Conservation (phyloP, 2,888 invertebrate genomes). For the Protodeltote pygarga region DNA sequence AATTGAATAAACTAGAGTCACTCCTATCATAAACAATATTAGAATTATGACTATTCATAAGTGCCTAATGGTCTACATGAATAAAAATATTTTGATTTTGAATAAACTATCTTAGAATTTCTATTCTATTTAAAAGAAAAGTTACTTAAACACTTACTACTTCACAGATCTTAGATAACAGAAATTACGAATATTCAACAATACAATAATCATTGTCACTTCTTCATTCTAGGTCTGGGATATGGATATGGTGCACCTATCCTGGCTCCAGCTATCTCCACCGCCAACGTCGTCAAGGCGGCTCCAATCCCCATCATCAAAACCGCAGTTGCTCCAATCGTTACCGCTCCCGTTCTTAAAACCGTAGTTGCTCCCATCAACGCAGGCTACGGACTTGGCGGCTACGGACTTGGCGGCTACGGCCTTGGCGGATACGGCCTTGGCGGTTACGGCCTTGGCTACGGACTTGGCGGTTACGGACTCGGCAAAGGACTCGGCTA, state of each 20-base stretch:
- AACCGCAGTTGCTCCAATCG: slow-evolving; percentile 62
- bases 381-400: slow-evolving; percentile 13
- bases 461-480: slow-evolving; percentile 16
- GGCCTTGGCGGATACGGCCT: background rate
- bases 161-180: no score
- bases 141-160: no score
- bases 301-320: slow-evolving; percentile 72
- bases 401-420: slow-evolving; percentile 5
- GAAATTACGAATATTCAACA: no score
- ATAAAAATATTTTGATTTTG: slow-evolving; percentile 29
- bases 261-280: slow-evolving; percentile 69
- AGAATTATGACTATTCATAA: no score
- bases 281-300: slow-evolving; percentile 69
- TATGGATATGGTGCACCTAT: slow-evolving; percentile 23
- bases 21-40: no score
- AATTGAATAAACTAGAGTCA: no score
- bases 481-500: background rate
- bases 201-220: no score
- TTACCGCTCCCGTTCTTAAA: slow-evolving; percentile 59
- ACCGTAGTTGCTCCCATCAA: slow-evolving; percentile 48
- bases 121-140: no score
- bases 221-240: slow-evolving; percentile 42
- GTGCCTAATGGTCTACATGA: no score
- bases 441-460: slow-evolving; percentile 11
- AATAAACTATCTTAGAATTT: no score